phyloP scores from a whole-genome alignment of 1,140 invertebrate species.

The Triops cancriformis region DNA sequence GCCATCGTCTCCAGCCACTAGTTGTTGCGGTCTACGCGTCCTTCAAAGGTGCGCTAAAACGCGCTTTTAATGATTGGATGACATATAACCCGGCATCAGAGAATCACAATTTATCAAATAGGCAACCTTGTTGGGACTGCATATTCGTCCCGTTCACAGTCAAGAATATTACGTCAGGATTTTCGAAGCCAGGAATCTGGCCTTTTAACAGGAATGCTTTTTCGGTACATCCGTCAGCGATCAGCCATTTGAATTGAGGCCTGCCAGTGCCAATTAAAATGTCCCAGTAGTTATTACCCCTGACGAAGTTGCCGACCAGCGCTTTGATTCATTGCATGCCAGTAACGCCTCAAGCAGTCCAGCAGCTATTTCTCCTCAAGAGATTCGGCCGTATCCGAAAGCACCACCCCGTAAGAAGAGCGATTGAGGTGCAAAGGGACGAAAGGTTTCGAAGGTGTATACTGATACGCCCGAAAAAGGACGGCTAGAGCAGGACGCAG shows the following conservation, averaged over 20 bases:
- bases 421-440: background rate
- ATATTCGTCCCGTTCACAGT: slow-evolving; percentile 22
- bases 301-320: background rate
- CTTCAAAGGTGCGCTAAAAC: too few relatives aligned
- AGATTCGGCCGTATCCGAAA: background rate
- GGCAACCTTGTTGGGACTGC: slow-evolving; percentile 28
- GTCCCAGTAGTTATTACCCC: background rate
- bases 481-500: background rate
- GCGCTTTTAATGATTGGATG: slow-evolving; percentile 33
- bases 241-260: background rate
- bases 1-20: slow-evolving; percentile 37
- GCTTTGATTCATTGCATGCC: background rate
- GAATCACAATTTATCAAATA: slow-evolving; percentile 32
- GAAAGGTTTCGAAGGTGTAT: background rate
- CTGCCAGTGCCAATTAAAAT: background rate
- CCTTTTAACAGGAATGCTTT: slow-evolving; percentile 32
- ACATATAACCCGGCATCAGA: slow-evolving; percentile 31
- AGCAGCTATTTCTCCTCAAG: background rate
- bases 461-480: background rate
- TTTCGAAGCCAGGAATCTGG: slow-evolving; percentile 30
- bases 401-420: background rate
- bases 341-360: background rate
- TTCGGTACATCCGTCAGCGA: too few relatives aligned
- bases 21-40: slow-evolving; percentile 36
- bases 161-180: slow-evolving; percentile 32